These are phyloP conservation scores for Melanotaenia parkinsoni DNA, from an alignment of 2,797 vertebrate species.

Conservation along the genomic window DNA sequence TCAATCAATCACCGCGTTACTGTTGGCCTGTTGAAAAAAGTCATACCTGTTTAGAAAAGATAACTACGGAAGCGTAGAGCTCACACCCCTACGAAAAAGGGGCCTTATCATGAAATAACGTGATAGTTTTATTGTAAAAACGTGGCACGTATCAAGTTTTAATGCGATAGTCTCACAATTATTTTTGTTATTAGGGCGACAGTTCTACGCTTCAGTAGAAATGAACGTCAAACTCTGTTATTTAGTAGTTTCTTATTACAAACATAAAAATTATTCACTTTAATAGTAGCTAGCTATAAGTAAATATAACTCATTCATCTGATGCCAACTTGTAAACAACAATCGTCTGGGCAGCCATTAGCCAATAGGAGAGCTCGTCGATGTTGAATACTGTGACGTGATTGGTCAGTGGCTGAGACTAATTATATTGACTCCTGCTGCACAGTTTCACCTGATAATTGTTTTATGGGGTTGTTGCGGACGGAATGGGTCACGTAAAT, in stretches of 20 bases:
- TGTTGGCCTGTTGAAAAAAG: conserved; percentile 27
- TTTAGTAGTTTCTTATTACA: not conserved
- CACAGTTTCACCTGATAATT: not conserved
- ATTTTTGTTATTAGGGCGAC: too few species aligned
- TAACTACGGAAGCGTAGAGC: too few species aligned
- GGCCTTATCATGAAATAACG: too few species aligned
- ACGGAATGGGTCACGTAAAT: not conserved
- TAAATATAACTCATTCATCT: not conserved
- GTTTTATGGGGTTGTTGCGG: not conserved
- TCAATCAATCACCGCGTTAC: not conserved
- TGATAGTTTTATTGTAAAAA: too few species aligned
- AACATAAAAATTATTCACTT: accelerated
- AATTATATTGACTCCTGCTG: not conserved
- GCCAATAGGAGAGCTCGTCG: conserved; percentile 70
- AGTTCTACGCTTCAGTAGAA: too few species aligned
- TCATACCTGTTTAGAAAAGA: not conserved
- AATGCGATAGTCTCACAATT: too few species aligned
- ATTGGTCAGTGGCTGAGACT: conserved; percentile 44
- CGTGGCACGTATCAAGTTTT: too few species aligned
- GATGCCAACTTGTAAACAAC: conserved; percentile 67
- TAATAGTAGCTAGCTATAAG: not conserved
- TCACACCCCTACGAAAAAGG: too few species aligned
- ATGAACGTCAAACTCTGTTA: not conserved
- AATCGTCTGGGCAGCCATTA: conserved; percentile 35
- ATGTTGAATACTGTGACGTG: conserved; percentile 11